These are phyloP conservation scores for Poeciliopsis presidionis DNA, from an alignment of 2,797 vertebrate species.

Conservation along the genomic window DNA sequence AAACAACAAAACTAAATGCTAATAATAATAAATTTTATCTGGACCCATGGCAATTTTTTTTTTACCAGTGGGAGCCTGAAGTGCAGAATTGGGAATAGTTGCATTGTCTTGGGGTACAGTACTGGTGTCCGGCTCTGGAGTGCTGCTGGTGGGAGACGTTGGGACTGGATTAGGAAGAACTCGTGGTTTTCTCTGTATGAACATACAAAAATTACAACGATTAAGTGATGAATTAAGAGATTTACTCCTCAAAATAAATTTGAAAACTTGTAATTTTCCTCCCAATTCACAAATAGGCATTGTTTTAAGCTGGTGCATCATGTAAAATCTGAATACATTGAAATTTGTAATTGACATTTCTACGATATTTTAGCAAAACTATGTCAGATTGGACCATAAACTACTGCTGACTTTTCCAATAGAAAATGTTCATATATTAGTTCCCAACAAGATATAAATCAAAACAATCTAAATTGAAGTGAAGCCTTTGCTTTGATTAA, in stretches of 20 bases:
- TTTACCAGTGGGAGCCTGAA: conserved; percentile 97
- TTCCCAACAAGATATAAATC: neutral
- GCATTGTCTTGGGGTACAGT: conserved; percentile 96
- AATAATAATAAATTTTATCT: neutral
- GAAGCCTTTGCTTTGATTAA: neutral
- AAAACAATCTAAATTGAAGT: neutral
- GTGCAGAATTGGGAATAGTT: conserved; percentile 95
- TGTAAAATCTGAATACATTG: neutral
- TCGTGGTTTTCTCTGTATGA: conserved; percentile 90
- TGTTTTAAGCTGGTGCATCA: neutral
- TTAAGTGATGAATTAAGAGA: neutral
- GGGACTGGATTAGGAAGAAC: conserved; percentile 91
- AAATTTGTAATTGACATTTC: neutral
- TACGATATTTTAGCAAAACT: neutral
- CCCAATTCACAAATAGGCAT: neutral
- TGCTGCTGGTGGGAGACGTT: conserved; percentile 96
- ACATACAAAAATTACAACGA: conserved; percentile 47
- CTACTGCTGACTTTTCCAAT: neutral
- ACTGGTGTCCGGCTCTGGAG: conserved; percentile 97
- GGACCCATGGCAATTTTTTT: conserved; percentile 21
- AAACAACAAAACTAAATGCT: neutral
- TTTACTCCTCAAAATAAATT: neutral
- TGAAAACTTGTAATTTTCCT: neutral
- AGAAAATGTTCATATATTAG: neutral
- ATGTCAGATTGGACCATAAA: neutral